Evolutionary conservation across 2,888 invertebrate species (phyloP).

Genomic region (Caenorhabditis afra): DNA sequence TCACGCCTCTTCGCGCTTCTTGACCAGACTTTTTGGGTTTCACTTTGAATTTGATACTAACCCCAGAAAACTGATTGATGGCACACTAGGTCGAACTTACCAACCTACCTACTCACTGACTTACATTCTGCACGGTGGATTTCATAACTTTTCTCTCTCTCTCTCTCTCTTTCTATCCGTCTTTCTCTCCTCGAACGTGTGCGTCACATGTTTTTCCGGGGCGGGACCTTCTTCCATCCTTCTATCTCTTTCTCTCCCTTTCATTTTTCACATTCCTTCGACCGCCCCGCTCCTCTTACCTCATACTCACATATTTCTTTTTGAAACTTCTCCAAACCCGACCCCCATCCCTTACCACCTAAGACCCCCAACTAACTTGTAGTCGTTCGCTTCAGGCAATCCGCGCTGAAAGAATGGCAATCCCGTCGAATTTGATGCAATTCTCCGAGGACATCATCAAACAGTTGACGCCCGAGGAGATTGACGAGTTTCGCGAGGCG

Average conservation of each 20-base stretch:
- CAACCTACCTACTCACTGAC: too few relatives aligned
- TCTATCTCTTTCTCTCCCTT: conserved; percentile 18
- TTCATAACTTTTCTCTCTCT: conserved; percentile 37
- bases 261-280: conserved; percentile 2
- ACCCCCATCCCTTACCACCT: too few relatives aligned
- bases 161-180: conserved; percentile 4
- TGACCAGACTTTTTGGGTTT: too few relatives aligned
- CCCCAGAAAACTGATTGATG: too few relatives aligned
- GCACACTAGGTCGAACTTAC: too few relatives aligned
- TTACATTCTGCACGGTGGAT: too few relatives aligned
- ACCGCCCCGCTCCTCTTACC: conserved; percentile 13
- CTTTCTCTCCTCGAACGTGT: neutral
- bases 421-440: conserved; percentile 74
- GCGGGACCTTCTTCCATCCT: conserved; percentile 7
- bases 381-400: conserved; percentile 54
- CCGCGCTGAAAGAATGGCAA: conserved; percentile 62
- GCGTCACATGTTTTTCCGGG: conserved; percentile 47
- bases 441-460: conserved; percentile 80
- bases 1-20: too few relatives aligned
- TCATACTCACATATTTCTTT: neutral
- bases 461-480: conserved; percentile 80
- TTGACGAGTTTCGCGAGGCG: conserved; percentile 80
- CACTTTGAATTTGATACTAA: too few relatives aligned
- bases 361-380: neutral
- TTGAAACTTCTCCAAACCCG: neutral